Base-by-base conservation (phyloP, 2,113 vertebrate genomes). In the Irena cyanogastra region DNA sequence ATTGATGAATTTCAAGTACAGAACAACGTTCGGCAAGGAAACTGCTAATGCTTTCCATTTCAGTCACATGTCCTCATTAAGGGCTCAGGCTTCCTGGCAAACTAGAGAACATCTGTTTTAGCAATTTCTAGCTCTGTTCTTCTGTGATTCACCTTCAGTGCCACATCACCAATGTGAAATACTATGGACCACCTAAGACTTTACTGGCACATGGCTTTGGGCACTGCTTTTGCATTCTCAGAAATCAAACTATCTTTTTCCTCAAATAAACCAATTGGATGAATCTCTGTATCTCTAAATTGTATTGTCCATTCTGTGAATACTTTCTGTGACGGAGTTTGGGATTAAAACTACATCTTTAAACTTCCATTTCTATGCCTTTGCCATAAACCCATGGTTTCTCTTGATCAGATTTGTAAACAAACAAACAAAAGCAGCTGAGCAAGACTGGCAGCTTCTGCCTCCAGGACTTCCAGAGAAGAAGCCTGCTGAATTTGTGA, bases 21-120 rank as follows among this genome's bases (percentile, higher is more conserved):
- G 80, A 93, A 83, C 39, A 92, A 65, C 91, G 71, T 83, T 92
- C 31, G 13, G 39, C 89, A 90, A 76, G 56, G 78, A 93, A 92
- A 66, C 26, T 74, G 68, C 60, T 92, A 92, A 83, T 66, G 83
- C 64, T 92, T 95, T 95, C 93, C 31, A 10, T 86, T 92, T 89
- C 76, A 90, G 80, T 64, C 76, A 63, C 77, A 37, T 72, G 83
- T 87, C 89, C 91, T 95, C 77, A 77, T 93, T 91, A 96, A 91
- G 54, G 80, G 52, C 68, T 81, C 59, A 31, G 42, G 52, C 79
- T 89, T 90, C 83, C 68, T 91, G 89, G 93, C 80, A 94, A 93
- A 93, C 76, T 53, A 87, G 23, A 81, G 41, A 88, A 84, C 71
- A 90, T 83, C 76, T 97, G 91, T 53, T 97, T 87, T 47, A 89